Evolutionary conservation across 2,797 vertebrate species (phyloP).

Genomic region (Sebastes diaconus): DNA sequence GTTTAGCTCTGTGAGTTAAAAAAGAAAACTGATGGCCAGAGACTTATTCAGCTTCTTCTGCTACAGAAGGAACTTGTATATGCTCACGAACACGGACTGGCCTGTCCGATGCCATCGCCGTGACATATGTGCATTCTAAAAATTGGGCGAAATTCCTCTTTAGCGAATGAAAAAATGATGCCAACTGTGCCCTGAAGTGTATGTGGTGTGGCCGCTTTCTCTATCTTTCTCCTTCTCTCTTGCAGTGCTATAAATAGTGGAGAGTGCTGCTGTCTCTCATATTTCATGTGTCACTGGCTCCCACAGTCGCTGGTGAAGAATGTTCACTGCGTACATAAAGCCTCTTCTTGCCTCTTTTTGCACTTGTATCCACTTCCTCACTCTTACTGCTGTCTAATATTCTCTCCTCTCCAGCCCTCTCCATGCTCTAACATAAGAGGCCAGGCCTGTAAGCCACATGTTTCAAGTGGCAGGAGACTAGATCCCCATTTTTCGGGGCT

Average conservation of each 20-base stretch:
- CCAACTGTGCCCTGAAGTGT: slow-evolving; percentile 64
- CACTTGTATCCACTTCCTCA: slow-evolving; percentile 44
- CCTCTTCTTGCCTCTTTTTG: slow-evolving; percentile 45
- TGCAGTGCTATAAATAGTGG: slow-evolving; percentile 80
- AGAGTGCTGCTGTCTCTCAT: slow-evolving; percentile 80
- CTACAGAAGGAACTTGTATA: neutral
- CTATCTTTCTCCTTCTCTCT: slow-evolving; percentile 54
- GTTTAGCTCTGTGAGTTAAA: slow-evolving; percentile 36
- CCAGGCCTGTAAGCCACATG: neutral
- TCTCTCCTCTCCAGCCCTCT: slow-evolving; percentile 26
- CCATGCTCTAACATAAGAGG: neutral
- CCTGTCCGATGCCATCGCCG: slow-evolving; percentile 12
- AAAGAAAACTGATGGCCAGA: neutral
- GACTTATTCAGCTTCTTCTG: slow-evolving; percentile 19
- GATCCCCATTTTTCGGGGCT: neutral
- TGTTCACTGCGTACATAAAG: slow-evolving; percentile 60
- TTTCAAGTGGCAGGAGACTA: slow-evolving; percentile 4
- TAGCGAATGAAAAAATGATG: slow-evolving; percentile 63
- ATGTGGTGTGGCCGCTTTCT: slow-evolving; percentile 57
- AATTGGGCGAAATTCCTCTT: slow-evolving; percentile 46
- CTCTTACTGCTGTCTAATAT: slow-evolving; percentile 15
- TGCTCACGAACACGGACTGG: neutral
- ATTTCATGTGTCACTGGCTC: slow-evolving; percentile 85
- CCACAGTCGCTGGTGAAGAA: slow-evolving; percentile 71
- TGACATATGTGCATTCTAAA: slow-evolving; percentile 31